Conservation (phyloP, 2,113 vertebrate species). For the Engraulis encrasicolus region DNA sequence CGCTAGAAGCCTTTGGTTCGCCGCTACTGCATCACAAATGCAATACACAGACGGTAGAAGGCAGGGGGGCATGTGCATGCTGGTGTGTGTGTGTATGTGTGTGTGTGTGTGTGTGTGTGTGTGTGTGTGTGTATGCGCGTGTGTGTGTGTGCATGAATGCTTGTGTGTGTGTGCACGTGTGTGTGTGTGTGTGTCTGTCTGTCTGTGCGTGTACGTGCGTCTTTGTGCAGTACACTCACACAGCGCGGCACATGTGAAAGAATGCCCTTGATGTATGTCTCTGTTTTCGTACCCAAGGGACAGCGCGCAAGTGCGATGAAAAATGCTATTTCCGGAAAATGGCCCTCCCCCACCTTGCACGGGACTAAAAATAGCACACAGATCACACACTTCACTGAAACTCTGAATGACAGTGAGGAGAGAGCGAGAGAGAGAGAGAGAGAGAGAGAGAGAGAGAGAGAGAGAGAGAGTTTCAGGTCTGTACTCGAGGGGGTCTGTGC, state of each 20-base stretch:
- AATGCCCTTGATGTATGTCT: conserved; percentile 63
- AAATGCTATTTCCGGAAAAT: conserved; percentile 2
- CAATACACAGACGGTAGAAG: background rate
- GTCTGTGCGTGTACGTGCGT: too few relatives aligned
- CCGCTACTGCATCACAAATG: background rate
- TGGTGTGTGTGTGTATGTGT: background rate
- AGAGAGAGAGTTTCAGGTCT: too few relatives aligned
- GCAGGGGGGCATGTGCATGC: background rate
- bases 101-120: too few relatives aligned
- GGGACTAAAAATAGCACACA: background rate
- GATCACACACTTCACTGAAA: conserved; percentile 14
- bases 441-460: too few relatives aligned
- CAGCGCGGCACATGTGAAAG: too few relatives aligned
- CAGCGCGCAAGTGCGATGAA: background rate
- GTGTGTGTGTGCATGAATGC: too few relatives aligned
- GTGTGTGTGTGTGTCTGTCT: too few relatives aligned
- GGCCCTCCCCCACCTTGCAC: background rate
- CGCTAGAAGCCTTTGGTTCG: background rate
- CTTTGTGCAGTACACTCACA: too few relatives aligned
- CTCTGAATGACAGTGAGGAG: conserved; percentile 5
- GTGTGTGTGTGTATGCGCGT: too few relatives aligned
- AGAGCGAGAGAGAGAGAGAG: background rate
- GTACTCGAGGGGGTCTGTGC: background rate
- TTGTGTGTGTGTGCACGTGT: too few relatives aligned
- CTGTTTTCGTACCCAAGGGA: conserved; percentile 52